Conservation (phyloP, 1,140 invertebrate genomes). For the Neuroterus valhalla region DNA sequence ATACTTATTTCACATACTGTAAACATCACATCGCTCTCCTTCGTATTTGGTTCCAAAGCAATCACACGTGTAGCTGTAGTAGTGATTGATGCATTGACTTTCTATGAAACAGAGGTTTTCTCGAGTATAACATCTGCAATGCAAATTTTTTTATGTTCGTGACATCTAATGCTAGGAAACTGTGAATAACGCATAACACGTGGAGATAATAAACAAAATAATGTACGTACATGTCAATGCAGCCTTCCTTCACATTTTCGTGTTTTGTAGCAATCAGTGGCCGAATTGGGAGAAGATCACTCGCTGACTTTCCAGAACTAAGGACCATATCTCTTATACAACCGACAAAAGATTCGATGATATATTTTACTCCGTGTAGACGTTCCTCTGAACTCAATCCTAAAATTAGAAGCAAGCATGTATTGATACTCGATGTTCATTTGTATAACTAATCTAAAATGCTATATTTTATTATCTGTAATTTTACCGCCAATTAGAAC, state of each 20-base stretch:
- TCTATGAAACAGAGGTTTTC: conserved; percentile 90
- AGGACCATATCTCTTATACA: conserved; percentile 91
- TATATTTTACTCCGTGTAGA: conserved; percentile 91
- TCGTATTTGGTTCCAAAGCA: conserved; percentile 94
- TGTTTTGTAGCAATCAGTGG: conserved; percentile 89
- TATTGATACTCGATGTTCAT: neutral
- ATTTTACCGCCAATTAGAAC: conserved; percentile 89
- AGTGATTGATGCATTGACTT: conserved; percentile 91
- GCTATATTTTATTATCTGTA: too few species aligned
- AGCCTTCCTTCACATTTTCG: conserved; percentile 90
- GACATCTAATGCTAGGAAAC: too few species aligned
- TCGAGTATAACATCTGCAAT: conserved; percentile 80
- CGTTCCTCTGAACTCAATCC: conserved; percentile 90
- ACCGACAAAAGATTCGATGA: conserved; percentile 93
- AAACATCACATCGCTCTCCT: conserved; percentile 91
- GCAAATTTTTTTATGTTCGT: neutral
- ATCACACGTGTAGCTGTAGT: conserved; percentile 89
- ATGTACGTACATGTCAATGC: conserved; percentile 81
- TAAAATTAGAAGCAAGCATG: conserved; percentile 58
- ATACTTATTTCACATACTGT: conserved; percentile 82
- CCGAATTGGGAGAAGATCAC: conserved; percentile 85
- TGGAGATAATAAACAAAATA: neutral
- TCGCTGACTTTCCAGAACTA: conserved; percentile 87
- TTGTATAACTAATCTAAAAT: too few species aligned
- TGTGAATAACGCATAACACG: conserved; percentile 1